Percentiles rank a stretch among this genome's conserved stretches.
These are phyloP conservation scores for Priocnemis perturbator DNA, from an alignment of 2,888 invertebrate species.

Conservation along the genomic window DNA sequence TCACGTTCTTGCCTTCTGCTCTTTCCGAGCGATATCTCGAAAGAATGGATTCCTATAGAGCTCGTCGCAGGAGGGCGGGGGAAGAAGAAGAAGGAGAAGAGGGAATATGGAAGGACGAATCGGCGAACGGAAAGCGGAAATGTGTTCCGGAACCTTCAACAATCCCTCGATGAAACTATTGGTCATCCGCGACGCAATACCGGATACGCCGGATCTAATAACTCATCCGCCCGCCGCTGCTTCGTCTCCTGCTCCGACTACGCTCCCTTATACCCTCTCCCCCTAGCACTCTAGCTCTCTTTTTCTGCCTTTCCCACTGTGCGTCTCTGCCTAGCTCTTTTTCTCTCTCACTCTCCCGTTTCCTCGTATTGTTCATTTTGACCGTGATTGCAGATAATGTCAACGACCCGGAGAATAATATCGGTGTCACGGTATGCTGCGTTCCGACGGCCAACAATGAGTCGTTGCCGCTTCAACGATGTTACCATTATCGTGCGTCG, in stretches of 20 bases:
- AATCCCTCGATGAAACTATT: conserved; percentile 76
- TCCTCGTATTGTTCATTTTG: conserved; percentile 51
- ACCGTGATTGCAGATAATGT: conserved; percentile 48
- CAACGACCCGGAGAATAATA: conserved; percentile 44
- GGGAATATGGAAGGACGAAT: conserved; percentile 59
- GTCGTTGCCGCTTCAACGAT: conserved; percentile 42
- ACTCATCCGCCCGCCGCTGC: conserved; percentile 69
- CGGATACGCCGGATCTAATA: conserved; percentile 75
- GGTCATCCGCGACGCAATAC: conserved; percentile 75
- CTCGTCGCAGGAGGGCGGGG: conserved; percentile 33
- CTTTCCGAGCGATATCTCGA: too few relatives aligned
- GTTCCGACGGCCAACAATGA: conserved; percentile 45
- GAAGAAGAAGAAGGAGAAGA: conserved; percentile 46
- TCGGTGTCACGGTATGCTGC: conserved; percentile 37
- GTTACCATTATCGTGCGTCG: conserved; percentile 28
- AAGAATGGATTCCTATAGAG: too few relatives aligned
- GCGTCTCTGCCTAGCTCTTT: conserved; percentile 8
- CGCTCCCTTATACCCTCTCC: conserved; percentile 4
- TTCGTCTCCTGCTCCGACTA: conserved; percentile 27
- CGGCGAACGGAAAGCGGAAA: conserved; percentile 75
- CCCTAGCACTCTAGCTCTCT: conserved; percentile 8
- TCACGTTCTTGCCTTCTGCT: too few relatives aligned
- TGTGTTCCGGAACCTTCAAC: conserved; percentile 76
- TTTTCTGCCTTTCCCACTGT: conserved; percentile 11
- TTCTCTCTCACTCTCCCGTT: conserved; percentile 18